These are phyloP conservation scores for Fopius arisanus DNA, from an alignment of 1,140 invertebrate species.

Conservation along the genomic window DNA sequence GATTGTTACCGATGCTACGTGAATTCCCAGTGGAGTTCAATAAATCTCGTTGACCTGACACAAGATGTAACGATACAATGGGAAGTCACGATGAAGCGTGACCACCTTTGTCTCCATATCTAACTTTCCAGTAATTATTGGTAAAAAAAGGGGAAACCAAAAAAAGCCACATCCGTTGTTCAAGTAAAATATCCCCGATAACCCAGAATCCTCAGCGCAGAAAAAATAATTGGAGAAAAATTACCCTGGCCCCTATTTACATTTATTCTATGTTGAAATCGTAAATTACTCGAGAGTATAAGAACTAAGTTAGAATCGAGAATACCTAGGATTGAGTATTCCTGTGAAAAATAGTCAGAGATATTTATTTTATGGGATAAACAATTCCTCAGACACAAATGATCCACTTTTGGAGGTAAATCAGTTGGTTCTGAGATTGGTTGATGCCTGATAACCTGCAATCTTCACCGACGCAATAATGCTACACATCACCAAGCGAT, in stretches of 20 bases:
- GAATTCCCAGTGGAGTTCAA: background rate
- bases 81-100: conserved; percentile 9
- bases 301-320: too few species aligned
- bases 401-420: background rate
- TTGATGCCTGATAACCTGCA: conserved; percentile 26
- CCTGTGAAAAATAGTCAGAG: background rate
- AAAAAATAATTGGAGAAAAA: too few species aligned
- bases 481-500: conserved; percentile 24
- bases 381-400: background rate
- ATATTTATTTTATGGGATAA: background rate
- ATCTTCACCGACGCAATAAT: conserved; percentile 30
- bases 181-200: background rate
- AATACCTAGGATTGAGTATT: too few species aligned
- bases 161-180: background rate
- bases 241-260: too few species aligned
- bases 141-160: background rate
- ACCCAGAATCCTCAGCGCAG: background rate
- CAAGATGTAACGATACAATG: conserved; percentile 12
- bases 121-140: conserved; percentile 7
- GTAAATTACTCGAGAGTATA: too few species aligned
- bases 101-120: background rate
- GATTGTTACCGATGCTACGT: background rate
- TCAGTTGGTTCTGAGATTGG: background rate
- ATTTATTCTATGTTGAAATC: too few species aligned
- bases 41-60: conserved; percentile 14